These are phyloP conservation scores for Tympanoctomys barrerae DNA, from an alignment of 2,797 vertebrate genomes.

Conservation along the genomic window DNA sequence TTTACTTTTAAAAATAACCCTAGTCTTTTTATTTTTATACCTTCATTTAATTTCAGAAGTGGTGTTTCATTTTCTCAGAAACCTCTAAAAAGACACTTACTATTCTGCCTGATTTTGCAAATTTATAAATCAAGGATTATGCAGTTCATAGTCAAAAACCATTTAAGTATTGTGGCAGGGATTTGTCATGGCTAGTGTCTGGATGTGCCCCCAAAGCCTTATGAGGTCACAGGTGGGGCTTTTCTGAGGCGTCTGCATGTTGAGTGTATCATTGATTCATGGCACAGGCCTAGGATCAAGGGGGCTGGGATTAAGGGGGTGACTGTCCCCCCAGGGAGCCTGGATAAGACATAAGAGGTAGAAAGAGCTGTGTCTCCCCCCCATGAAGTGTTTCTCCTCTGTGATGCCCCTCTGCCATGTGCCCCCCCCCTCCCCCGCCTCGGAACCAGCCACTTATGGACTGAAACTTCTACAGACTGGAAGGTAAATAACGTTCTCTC, in stretches of 20 bases:
- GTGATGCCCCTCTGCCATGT: not conserved
- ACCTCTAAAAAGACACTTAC: conserved; percentile 15
- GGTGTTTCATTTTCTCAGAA: conserved; percentile 59
- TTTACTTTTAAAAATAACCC: not conserved
- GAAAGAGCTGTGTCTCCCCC: not conserved
- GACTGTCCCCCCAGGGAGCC: not conserved
- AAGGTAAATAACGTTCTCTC: not conserved
- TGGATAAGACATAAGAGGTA: not conserved
- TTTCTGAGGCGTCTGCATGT: not conserved
- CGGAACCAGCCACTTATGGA: not conserved
- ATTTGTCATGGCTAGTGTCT: not conserved
- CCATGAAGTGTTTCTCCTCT: not conserved
- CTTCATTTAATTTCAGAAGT: conserved; percentile 40
- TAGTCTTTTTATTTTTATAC: conserved; percentile 11
- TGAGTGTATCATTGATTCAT: not conserved
- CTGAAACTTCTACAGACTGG: not conserved
- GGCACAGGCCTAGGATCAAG: not conserved
- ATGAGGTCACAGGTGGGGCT: too few species aligned
- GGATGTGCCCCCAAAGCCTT: not conserved
- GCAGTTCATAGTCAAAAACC: not conserved
- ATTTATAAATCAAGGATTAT: conserved; percentile 14
- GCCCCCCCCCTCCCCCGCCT: not conserved
- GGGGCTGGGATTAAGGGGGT: not conserved
- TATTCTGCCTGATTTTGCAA: conserved; percentile 1
- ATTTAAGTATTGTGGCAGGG: not conserved